These are phyloP conservation scores for Leptopilina myrica DNA, from an alignment of 2,888 invertebrate species.

Conservation along the genomic window DNA sequence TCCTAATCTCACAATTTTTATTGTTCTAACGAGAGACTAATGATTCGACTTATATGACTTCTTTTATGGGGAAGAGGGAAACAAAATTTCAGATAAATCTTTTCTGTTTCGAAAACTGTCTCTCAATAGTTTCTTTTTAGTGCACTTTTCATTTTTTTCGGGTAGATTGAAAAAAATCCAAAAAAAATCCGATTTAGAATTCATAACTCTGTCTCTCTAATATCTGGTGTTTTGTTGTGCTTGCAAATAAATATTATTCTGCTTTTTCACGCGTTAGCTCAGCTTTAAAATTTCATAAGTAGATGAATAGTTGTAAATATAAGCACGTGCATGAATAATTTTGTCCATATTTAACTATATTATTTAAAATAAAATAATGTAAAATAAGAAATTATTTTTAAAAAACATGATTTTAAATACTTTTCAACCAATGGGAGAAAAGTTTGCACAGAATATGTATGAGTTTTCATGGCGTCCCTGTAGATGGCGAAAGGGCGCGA, in stretches of 20 bases:
- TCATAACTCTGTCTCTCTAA: constrained; percentile 73
- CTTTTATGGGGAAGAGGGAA: constrained; percentile 11
- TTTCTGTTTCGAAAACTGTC: constrained; percentile 17
- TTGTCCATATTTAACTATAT: not conserved
- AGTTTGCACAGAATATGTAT: too few species aligned
- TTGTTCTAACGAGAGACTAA: constrained; percentile 36
- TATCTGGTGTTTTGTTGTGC: constrained; percentile 65
- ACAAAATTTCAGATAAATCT: constrained; percentile 31
- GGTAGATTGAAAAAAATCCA: constrained; percentile 38
- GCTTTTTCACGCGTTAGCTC: constrained; percentile 31
- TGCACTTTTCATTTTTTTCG: constrained; percentile 54
- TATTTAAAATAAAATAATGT: not conserved
- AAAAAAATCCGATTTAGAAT: constrained; percentile 48
- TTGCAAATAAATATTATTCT: constrained; percentile 5
- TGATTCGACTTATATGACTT: constrained; percentile 44
- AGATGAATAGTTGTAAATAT: not conserved
- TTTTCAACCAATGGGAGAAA: not conserved
- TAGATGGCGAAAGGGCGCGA: too few species aligned
- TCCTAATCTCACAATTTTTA: constrained; percentile 28
- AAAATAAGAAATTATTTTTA: too few species aligned
- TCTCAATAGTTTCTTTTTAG: constrained; percentile 41
- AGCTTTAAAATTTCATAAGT: constrained; percentile 25
- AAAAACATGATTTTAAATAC: not conserved
- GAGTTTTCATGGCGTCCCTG: too few species aligned
- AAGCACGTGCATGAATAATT: constrained; percentile 13